Percentiles rank a stretch among this genome's conserved stretches.
Evolutionary conservation across 2,797 vertebrate species (phyloP).

Genomic region (Cephalopachus bancanus): DNA sequence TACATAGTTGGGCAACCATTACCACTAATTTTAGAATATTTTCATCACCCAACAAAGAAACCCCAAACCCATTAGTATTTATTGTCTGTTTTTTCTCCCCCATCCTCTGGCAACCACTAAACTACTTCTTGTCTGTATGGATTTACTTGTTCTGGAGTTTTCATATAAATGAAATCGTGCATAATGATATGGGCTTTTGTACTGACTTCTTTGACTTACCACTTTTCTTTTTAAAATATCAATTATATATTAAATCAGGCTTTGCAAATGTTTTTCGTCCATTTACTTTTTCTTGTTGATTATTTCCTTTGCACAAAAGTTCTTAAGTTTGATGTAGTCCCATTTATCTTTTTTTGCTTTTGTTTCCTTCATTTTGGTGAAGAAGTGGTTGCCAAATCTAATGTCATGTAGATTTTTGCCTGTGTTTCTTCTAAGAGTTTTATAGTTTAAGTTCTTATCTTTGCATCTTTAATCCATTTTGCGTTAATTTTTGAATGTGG

Average conservation of each 20-base stretch:
- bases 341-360: constrained; percentile 29
- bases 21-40: no score
- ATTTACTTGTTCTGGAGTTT: constrained; percentile 49
- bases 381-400: background rate
- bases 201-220: background rate
- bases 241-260: constrained; percentile 19
- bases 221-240: constrained; percentile 10
- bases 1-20: background rate
- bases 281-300: background rate
- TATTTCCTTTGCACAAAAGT: background rate
- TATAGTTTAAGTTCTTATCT: background rate
- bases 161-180: background rate
- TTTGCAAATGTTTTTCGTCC: background rate
- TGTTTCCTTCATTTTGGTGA: constrained; percentile 21
- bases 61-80: background rate
- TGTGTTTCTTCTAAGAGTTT: background rate
- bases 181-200: constrained; percentile 5
- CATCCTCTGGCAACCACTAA: background rate
- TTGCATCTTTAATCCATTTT: background rate
- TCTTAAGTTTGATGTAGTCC: background rate
- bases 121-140: background rate
- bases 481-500: background rate
- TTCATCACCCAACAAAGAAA: no score
- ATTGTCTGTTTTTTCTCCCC: background rate
- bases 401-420: background rate